Base-by-base conservation (phyloP, 2,888 invertebrate genomes). In the Xylota segnis region DNA sequence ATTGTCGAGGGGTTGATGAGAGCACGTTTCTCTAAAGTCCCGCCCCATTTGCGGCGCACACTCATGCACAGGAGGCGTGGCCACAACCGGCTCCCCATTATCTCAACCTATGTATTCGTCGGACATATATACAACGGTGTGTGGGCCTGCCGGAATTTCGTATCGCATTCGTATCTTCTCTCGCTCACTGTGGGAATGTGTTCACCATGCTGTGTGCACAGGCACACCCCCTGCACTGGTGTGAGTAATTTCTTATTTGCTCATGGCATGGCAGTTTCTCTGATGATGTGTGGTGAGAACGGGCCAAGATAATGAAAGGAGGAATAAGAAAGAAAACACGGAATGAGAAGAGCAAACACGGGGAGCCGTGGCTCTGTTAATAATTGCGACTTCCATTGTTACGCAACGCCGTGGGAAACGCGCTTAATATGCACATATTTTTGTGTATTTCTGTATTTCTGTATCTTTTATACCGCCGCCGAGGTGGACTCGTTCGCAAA, bases 311-410 rank as follows among this genome's bases (percentile, higher is more conserved):
- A 77, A 86, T 10, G 14, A 68, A 82, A 43, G 6, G 27, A 68
- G 66, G 76, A 82, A 72, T 61, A 81, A 76, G 59, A 84, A 84
- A 59, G 70, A 76, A 71, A 23, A 59, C 40, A 66, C 47, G 43
- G 66, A 72, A 81, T 37, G 71, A 76, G 81, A 76, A 72, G 72
- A 86, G 59, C 47, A 84, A 87, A 90, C 89, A 90, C 90, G 90
- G 89, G 90, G 88, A 89, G 88, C 88, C 83, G 76, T 87, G 68
- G 88, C 87, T 86, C 87, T 74, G 87, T 87, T 83, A 75, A 83
- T 88, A 87, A 87, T 87, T 83, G 86, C 76, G 86, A 89, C 91
- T 90, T 88, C 90, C 89, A 79, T 90, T 89, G 82, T 90, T 90
- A 90, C 90, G 90, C 90, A 88, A 82, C 82, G 82, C 86, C 86